phyloP scores from a whole-genome alignment of 23 tunicate genomes.

The Oikopleura dioica region DNA sequence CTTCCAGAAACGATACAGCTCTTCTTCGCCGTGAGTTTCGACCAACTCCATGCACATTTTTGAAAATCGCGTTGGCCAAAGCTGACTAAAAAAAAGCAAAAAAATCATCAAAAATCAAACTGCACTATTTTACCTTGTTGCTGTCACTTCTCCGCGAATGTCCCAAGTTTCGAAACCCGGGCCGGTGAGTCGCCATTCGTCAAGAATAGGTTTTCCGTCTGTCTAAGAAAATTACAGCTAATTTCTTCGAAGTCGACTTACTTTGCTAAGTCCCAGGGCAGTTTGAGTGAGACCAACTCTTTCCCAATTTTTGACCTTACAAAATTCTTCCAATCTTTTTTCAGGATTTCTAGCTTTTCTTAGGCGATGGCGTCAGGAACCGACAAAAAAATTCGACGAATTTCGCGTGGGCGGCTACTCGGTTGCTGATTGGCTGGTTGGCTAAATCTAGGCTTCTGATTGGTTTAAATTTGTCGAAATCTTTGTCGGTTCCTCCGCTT shows the following conservation, averaged over 20 bases:
- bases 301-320: too few species aligned
- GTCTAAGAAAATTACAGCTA: too few species aligned
- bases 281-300: neutral
- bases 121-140: neutral
- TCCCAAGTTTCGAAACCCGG: constrained; percentile 2
- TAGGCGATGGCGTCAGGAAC: too few species aligned
- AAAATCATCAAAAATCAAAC: neutral
- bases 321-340: too few species aligned
- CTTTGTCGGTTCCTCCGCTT: too few species aligned
- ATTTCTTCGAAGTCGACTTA: too few species aligned
- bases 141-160: neutral
- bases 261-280: neutral
- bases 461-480: too few species aligned
- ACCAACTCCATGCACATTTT: neutral
- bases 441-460: too few species aligned
- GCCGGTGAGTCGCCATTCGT: neutral
- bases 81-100: neutral
- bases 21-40: neutral
- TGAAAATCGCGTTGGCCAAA: neutral
- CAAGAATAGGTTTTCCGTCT: neutral
- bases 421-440: too few species aligned
- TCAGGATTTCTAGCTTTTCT: too few species aligned
- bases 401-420: too few species aligned
- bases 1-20: neutral
- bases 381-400: too few species aligned